Evolutionary conservation across 1,140 invertebrate species (phyloP), one percentile per base, ranked within the genome.

Genomic region (Vanessa atalanta): DNA sequence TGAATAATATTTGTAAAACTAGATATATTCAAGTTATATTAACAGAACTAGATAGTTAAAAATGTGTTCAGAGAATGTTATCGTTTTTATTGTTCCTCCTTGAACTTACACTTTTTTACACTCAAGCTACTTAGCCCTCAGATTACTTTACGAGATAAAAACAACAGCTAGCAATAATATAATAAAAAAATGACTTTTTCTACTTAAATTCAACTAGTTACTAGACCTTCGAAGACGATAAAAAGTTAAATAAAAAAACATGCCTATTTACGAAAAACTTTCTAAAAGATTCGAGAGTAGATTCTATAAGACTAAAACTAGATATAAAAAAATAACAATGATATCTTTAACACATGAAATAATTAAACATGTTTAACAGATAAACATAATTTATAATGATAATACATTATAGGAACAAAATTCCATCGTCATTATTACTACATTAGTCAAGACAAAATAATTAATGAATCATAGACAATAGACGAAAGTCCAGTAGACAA

Each of bases 401-500:
- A 65, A 26, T 16, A 43, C 66, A n/a, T 50, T 68, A 53, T 72
- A 72, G 48, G 60, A 72, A 72, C 63, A 70, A 61, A 16, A 50
- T 43, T 67, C 47, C 23, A 53, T 60, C 47, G 55, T 63, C 55
- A 11, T 47, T 13, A 66, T 69, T 15, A 20, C 23, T 26, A 61
- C 64, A 50, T 26, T 65, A 47, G 43, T 47, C 26, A 12, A 31
- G 9, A 37, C 26, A 15, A n/a, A 50, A 5, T 50, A 0, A 7
- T n/a, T n/a, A 26, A 26, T 23, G 23, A 67, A 80, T 91, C 83
- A 93, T 51, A 93, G 79, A 76, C 89, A 93, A 73, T 94, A 95
- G 63, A 97, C 96, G 83, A 97, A 97, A 37, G 96, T 95, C 97
- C 97, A 98, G 80, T 97, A 98, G 60, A 97, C 93, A 61, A 96